Evolutionary conservation across 2,113 vertebrate genomes (phyloP).

Genomic region (Callocephalon fimbriatum): DNA sequence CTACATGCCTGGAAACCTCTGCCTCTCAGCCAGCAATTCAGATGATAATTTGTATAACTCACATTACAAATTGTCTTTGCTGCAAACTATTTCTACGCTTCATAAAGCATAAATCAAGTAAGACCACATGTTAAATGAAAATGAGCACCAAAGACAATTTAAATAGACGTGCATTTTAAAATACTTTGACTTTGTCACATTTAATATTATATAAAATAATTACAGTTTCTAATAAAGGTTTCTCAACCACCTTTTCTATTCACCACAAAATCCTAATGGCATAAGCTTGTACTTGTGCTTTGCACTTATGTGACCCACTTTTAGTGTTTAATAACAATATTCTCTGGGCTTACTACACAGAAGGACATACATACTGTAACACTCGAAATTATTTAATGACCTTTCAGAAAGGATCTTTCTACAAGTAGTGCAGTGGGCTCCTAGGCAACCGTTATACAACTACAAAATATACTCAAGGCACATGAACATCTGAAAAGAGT

Average conservation of each 20-base stretch:
- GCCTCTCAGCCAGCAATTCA: not conserved
- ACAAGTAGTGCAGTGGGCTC: constrained; percentile 39
- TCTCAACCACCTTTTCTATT: not conserved
- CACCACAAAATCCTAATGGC: no score
- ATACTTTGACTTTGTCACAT: not conserved
- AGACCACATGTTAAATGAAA: not conserved
- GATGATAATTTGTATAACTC: accelerated
- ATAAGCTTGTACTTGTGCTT: no score
- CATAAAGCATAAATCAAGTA: not conserved
- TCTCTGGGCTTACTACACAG: not conserved
- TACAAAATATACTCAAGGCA: constrained; percentile 24
- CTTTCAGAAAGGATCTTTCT: constrained; percentile 58
- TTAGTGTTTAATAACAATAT: not conserved
- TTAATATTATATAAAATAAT: not conserved
- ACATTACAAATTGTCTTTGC: not conserved
- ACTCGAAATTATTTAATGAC: constrained; percentile 45
- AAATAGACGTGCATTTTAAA: not conserved
- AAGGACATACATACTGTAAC: constrained; percentile 13
- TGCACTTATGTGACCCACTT: not conserved
- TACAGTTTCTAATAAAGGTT: not conserved
- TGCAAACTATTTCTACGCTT: not conserved
- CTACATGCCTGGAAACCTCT: not conserved
- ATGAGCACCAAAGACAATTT: not conserved
- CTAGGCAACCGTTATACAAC: constrained; percentile 43
- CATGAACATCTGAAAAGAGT: not conserved